A percentile compares a stretch with the other conserved stretches of the same genome.
These are phyloP conservation scores for Caenorhabditis sp. DNA, from an alignment of 2,888 invertebrate species.

Conservation along the genomic window DNA sequence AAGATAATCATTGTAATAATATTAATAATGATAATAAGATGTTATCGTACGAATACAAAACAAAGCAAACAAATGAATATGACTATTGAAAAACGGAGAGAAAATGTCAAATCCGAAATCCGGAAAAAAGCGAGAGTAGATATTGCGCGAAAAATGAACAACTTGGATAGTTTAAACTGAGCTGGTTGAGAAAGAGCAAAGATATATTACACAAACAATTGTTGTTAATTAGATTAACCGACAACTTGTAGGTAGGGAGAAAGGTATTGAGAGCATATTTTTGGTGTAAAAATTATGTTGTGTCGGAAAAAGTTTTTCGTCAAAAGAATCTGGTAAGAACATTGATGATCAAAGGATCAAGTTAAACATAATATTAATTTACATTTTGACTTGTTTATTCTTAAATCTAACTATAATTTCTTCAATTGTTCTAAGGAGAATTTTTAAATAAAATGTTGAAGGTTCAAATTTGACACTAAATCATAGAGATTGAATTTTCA, in stretches of 20 bases:
- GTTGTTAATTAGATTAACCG: conserved; percentile 1
- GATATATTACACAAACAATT: background rate
- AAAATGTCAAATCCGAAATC: background rate
- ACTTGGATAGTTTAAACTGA: conserved; percentile 1
- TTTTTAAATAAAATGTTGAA: too few relatives aligned
- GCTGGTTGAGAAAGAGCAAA: background rate
- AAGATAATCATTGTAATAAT: too few relatives aligned
- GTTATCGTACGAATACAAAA: background rate
- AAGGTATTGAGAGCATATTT: background rate
- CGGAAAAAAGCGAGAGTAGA: background rate
- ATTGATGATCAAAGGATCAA: too few relatives aligned
- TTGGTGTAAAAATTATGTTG: background rate
- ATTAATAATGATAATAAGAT: too few relatives aligned
- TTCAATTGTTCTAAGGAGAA: too few relatives aligned
- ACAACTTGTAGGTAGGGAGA: background rate
- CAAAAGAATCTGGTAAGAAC: too few relatives aligned
- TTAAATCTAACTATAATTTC: too few relatives aligned
- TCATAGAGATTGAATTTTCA: too few relatives aligned
- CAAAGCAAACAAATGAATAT: conserved; percentile 21
- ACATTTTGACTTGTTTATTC: too few relatives aligned
- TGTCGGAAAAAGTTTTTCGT: background rate
- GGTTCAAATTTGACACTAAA: too few relatives aligned
- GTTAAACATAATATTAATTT: too few relatives aligned
- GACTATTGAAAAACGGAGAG: conserved; percentile 3
- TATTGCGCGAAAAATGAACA: background rate